Conservation (phyloP, 2,888 invertebrate genomes). For the Agrotis ipsilon region DNA sequence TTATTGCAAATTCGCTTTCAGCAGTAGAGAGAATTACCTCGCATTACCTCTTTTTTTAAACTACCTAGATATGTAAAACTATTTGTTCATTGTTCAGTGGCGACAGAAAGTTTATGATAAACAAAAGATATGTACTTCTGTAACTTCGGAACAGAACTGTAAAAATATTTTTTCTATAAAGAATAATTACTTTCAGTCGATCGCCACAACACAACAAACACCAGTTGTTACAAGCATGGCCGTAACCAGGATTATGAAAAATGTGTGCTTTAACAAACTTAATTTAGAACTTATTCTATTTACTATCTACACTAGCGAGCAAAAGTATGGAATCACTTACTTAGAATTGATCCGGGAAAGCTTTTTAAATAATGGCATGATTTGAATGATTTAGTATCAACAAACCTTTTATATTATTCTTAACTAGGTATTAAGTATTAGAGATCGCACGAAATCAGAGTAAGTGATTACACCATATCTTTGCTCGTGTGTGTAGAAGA, state of each 20-base stretch:
- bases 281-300: conserved; percentile 6
- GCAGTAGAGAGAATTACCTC: conserved; percentile 25
- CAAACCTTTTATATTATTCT: no score
- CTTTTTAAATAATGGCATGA: no score
- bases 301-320: neutral
- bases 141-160: neutral
- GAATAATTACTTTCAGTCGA: no score
- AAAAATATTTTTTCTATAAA: neutral
- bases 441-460: no score
- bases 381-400: no score
- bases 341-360: no score
- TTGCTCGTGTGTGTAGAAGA: no score
- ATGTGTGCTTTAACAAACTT: neutral
- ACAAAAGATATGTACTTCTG: no score
- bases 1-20: conserved; percentile 29
- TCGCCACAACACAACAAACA: conserved; percentile 1
- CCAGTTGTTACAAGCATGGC: no score
- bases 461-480: no score
- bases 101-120: neutral
- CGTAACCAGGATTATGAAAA: conserved; percentile 3
- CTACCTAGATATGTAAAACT: conserved; percentile 4
- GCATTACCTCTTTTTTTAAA: conserved; percentile 1
- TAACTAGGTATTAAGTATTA: no score
- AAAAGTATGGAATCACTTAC: no score
- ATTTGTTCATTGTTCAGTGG: conserved; percentile 7